phyloP scores from a whole-genome alignment of 2,888 invertebrate species.

The Lottia gigantea region DNA sequence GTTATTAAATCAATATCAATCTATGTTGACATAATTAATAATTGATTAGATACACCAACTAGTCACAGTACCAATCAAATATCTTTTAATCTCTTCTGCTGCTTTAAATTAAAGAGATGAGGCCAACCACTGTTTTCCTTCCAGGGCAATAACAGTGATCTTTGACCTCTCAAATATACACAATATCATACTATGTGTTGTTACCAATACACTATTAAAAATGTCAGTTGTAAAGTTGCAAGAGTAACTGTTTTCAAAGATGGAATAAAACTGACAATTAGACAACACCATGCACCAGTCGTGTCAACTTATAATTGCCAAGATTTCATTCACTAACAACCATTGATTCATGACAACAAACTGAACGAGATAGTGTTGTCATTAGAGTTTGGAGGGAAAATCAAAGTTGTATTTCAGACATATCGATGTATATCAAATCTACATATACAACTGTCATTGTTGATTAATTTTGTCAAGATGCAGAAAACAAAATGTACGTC shows the following conservation, averaged over 20 bases:
- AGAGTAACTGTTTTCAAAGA: too few species aligned
- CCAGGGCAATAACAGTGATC: too few species aligned
- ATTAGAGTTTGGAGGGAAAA: conserved; percentile 8
- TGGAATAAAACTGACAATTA: not conserved
- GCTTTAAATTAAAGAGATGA: too few species aligned
- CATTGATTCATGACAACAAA: conserved; percentile 7
- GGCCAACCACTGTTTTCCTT: too few species aligned
- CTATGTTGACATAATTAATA: conserved; percentile 11
- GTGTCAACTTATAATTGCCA: conserved; percentile 6
- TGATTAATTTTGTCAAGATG: too few species aligned
- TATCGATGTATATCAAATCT: not conserved
- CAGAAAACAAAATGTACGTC: conserved; percentile 2
- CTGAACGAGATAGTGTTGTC: conserved; percentile 2
- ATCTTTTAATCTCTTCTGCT: too few species aligned
- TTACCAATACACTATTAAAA: too few species aligned
- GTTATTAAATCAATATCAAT: conserved; percentile 10
- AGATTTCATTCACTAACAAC: not conserved
- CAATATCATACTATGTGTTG: too few species aligned
- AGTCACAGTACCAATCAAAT: too few species aligned
- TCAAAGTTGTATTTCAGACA: conserved; percentile 8
- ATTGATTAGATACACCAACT: conserved; percentile 7
- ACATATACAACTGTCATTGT: too few species aligned
- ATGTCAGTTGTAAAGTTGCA: too few species aligned
- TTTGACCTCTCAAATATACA: too few species aligned
- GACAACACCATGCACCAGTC: not conserved